Evolutionary conservation across 2,888 invertebrate genomes (phyloP).

Genomic region (Helleia helle): DNA sequence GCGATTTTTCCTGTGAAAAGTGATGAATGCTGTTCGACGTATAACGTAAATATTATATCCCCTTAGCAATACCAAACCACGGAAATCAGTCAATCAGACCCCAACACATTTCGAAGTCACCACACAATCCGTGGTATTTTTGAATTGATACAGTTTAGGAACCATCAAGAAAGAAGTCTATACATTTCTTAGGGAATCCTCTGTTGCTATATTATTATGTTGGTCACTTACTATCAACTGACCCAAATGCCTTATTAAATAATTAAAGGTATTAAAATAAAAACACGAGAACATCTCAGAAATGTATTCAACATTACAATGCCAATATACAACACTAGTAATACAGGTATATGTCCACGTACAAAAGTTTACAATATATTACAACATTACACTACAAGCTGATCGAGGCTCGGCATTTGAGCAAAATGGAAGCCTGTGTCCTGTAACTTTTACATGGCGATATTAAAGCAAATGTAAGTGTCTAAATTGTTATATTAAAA

Average conservation of each 20-base stretch:
- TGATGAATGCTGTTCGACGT: too few species aligned
- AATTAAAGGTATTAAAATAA: slow-evolving; percentile 6
- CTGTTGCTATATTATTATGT: too few species aligned
- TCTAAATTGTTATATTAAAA: neutral
- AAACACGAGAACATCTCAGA: slow-evolving; percentile 16
- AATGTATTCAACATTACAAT: slow-evolving; percentile 21
- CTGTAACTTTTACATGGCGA: neutral
- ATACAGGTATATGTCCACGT: slow-evolving; percentile 34
- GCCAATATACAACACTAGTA: slow-evolving; percentile 30
- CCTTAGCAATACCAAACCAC: too few species aligned
- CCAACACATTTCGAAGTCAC: too few species aligned
- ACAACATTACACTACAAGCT: neutral
- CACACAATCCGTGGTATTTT: too few species aligned
- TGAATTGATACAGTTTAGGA: too few species aligned
- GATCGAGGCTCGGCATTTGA: neutral
- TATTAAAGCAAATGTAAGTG: neutral
- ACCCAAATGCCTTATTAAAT: neutral
- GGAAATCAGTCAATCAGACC: too few species aligned
- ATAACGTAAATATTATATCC: too few species aligned
- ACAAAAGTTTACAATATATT: slow-evolving; percentile 43
- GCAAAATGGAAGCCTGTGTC: slow-evolving; percentile 2
- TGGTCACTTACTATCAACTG: too few species aligned
- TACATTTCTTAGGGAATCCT: too few species aligned
- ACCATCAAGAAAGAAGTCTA: too few species aligned
- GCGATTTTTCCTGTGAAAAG: too few species aligned